phyloP scores from a whole-genome alignment of 2,888 invertebrate species.

The Salpingus planirostris region DNA sequence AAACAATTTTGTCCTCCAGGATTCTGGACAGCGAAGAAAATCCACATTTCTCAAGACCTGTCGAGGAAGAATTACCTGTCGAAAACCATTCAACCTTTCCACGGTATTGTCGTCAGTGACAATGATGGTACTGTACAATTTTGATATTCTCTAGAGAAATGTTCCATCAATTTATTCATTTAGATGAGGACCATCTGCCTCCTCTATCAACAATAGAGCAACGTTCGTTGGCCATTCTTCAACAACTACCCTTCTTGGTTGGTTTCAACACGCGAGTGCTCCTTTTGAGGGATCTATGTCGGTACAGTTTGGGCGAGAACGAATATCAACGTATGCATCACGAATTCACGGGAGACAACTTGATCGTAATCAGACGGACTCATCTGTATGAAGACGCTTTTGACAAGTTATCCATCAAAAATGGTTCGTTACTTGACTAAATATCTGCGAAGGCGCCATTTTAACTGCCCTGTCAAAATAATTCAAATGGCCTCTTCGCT shows the following conservation, averaged over 20 bases:
- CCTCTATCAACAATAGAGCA: slow-evolving; percentile 82
- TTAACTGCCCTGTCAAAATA: too few relatives aligned
- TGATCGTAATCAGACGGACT: slow-evolving; percentile 69
- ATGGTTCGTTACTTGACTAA: too few relatives aligned
- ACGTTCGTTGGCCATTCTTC: slow-evolving; percentile 76
- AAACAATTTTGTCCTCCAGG: slow-evolving; percentile 56
- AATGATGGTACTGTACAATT: slow-evolving; percentile 23
- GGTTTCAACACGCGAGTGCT: slow-evolving; percentile 84
- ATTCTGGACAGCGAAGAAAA: slow-evolving; percentile 40
- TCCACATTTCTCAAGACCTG: slow-evolving; percentile 38
- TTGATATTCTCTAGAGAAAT: background rate
- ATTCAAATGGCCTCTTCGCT: too few relatives aligned
- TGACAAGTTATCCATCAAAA: slow-evolving; percentile 82
- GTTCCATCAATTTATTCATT: slow-evolving; percentile 14
- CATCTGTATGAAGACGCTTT: slow-evolving; percentile 98
- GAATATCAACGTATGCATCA: slow-evolving; percentile 34
- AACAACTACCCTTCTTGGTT: slow-evolving; percentile 91
- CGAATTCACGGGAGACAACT: slow-evolving; percentile 32
- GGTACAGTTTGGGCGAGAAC: slow-evolving; percentile 34
- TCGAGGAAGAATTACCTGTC: slow-evolving; percentile 37
- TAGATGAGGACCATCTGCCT: slow-evolving; percentile 65
- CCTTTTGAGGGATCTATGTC: slow-evolving; percentile 65
- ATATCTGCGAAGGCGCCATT: too few relatives aligned
- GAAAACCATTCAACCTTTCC: slow-evolving; percentile 34
- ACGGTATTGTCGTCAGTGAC: slow-evolving; percentile 30